Evolutionary conservation across 1,140 invertebrate genomes (phyloP), one percentile per base, ranked within the genome.

Genomic region (Acromyrmex heyeri): DNA sequence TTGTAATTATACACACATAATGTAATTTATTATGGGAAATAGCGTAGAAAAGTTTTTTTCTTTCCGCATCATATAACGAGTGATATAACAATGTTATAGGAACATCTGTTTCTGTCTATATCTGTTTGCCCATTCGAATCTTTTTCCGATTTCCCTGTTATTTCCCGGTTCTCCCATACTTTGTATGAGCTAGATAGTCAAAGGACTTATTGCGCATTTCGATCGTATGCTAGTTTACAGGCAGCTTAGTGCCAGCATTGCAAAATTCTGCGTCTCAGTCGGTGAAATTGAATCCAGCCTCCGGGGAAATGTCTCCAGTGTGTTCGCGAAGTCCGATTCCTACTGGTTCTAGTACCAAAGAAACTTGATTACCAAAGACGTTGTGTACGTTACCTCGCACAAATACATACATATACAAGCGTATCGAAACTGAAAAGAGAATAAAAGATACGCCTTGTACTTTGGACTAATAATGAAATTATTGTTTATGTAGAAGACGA

Each of bases 211-310:
- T 91, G 86, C 88, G 44, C 86, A 81, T 92, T 92, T 87, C 88
- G 87, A 89, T 79, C 67, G 79, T 85, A 65, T 38, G 69, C 78
- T 88, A 92, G 90, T 93, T 93, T 91, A 87, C 87, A 89, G 61
- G 59, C 86, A 91, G 91, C 88, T 92, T 89, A 92, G 87, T 89
- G 75, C 81, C 86, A 65, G 75, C 87, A 73, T 88, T 86, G 91
- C 89, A 90, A 93, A 93, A 91, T 91, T 93, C 92, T 86, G 86
- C 77, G 87, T 92, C 86, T 92, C 87, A 87, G 87, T 90, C 88
- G 92, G 61, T 86, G 91, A 93, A 93, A 93, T 93, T 93, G 93
- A 93, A 93, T 93, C 87, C 90, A 82, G 67, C 87, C 89, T 89
- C 89, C 87, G 89, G 92, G 93, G 92, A 93, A 93, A 93, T 93